Evolutionary conservation across 92 coral and sea anemone species (phyloP), one percentile per base, ranked within the genome.

Genomic region (Desmophyllum pertusum): DNA sequence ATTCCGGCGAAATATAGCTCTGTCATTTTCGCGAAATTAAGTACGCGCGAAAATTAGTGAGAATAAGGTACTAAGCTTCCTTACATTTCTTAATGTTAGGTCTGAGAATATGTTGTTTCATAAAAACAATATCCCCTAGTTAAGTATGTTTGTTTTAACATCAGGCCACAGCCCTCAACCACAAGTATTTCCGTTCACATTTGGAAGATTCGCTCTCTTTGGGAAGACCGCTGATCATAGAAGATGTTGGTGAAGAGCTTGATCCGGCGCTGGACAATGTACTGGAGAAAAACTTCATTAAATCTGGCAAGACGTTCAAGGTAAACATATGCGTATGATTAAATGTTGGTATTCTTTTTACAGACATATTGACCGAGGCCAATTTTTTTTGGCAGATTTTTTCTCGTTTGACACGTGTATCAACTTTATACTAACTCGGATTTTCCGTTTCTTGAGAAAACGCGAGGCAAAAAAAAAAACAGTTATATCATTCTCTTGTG

Each of bases 251-350:
- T 57, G 99, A 96, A 86, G 99, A 96, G 73, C 87, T 96, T 27
- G 99, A 96, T 78, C 99, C 99, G n/a, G 99, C 95, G 9, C 88
- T 96, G 31, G 99, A 96, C 63, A 96, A 94, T 75, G 95, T 96
- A 33, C 75, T 96, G 77, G 99, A 96, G 77, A 96, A 96, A 87
- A 96, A 96, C 91, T 96, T 94, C 43, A 96, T 96, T 70, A 96
- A 96, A 79, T 92, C 96, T 77, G 99, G 99, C 3, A 92, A 89
- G 81, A 96, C 99, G 2, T 89, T 77, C 76, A 96, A 96, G 92
- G 98, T 90, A 87, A 27, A 67, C 7, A 29, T 27, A 30, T 10
- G 17, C 23, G 1, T 14, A 3, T 71, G 6, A n/a, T 36, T n/a
- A n/a, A 14, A 39, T 39, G 69, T 36, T 55, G 1, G 41, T 72